Base-by-base conservation (phyloP, 1,140 invertebrate genomes). In the Bombyx mori region DNA sequence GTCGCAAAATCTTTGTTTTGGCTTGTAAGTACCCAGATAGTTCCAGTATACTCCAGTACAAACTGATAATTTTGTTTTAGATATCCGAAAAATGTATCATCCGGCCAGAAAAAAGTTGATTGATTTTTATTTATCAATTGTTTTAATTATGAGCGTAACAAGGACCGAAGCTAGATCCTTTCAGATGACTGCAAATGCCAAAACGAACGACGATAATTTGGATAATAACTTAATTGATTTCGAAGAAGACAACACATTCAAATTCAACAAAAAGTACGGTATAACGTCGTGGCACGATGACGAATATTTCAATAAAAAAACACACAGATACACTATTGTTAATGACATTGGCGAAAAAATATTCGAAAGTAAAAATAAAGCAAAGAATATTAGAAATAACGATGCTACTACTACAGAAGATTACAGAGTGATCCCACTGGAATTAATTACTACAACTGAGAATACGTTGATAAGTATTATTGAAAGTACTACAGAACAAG, bases 221-320 rank as follows among this genome's bases (percentile, higher is more conserved):
- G 81, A 84, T 56, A 84, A 83, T 50, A 82, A 82, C 56, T 77
- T 87, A 8, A 82, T 87, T 54, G 82, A 87, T 50, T 85, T 84
- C 10, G 72, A 75, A 18, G 63, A 64, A 44, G 64, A 72, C 35
- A 70, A 64, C 46, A 48, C 64, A 1, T 52, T 61, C 42, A 69
- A 68, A 58, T 70, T 65, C 10, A 66, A 66, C 45, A 69, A 66
- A 51, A 67, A 68, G 54, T 62, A 68, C 57, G 64, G 60, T 26
- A 64, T 59, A 7, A 55, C 69, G n/a, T 69, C 77, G 6, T 83
- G 78, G 78, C 49, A 71, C 42, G 69, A 66, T 59, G 62, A 81
- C 6, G 56, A 35, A 35, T 35, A 63, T 50, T 77, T 72, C 56
- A 70, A 79, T 10, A 86, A 79, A 69, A 73, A 86, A 44, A 63